These are phyloP conservation scores for Drosophila kepulauana DNA, from an alignment of 1,140 invertebrate genomes.

Conservation along the genomic window DNA sequence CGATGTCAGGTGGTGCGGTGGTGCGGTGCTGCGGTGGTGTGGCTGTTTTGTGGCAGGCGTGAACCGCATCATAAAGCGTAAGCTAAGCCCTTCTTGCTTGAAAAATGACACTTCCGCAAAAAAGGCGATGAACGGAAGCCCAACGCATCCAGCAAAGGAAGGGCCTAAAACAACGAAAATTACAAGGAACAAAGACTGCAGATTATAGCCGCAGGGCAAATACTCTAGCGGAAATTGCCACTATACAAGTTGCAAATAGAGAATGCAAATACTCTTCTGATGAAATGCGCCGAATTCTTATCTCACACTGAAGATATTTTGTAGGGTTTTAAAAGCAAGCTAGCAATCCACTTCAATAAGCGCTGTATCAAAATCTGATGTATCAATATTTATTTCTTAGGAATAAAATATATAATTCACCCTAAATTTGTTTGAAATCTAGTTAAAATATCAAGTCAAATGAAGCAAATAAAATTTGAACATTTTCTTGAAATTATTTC, in stretches of 20 bases:
- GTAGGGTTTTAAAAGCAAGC: no score
- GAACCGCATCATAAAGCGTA: conserved; percentile 69
- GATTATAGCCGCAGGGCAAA: background rate
- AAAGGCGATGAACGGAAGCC: conserved; percentile 50
- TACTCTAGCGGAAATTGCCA: conserved; percentile 7
- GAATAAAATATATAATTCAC: no score
- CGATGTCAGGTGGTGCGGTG: background rate
- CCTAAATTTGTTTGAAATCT: no score
- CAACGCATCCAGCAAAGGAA: conserved; percentile 43
- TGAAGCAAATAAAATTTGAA: no score
- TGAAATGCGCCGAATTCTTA: no score
- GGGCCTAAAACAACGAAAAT: conserved; percentile 78
- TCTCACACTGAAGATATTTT: no score
- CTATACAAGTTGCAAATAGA: background rate
- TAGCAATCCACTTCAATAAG: no score
- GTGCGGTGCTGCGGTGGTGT: background rate
- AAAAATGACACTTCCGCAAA: conserved; percentile 79
- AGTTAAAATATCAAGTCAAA: no score
- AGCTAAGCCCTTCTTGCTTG: conserved; percentile 77
- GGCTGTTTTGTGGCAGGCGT: conserved; percentile 56
- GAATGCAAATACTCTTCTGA: background rate
- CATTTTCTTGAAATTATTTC: no score
- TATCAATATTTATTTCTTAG: no score
- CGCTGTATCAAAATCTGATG: no score
- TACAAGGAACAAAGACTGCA: conserved; percentile 42